phyloP scores from a whole-genome alignment of 2,888 invertebrate genomes.

The Lordiphosa andalusiaca region DNA sequence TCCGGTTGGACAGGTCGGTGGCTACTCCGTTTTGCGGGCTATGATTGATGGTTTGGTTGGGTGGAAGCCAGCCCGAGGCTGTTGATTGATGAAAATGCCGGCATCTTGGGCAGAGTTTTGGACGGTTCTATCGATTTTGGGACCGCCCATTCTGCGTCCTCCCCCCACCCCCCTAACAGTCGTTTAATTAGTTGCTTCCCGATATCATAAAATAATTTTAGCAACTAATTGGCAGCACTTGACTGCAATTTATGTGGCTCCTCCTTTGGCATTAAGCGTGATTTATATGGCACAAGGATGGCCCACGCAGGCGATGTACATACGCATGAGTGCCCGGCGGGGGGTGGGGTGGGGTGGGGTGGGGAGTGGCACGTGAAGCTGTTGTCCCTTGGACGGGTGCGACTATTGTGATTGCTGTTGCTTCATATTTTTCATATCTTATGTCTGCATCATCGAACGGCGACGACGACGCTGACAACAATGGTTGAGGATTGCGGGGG shows the following conservation, averaged over 20 bases:
- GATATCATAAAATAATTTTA: conserved; percentile 69
- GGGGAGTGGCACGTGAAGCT: conserved; percentile 21
- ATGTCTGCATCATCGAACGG: conserved; percentile 69
- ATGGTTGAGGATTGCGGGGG: conserved; percentile 17
- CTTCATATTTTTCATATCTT: conserved; percentile 73
- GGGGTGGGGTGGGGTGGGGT: conserved; percentile 1
- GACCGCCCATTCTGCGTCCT: too few relatives aligned
- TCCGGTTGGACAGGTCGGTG: conserved; percentile 33
- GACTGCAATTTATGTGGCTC: conserved; percentile 63
- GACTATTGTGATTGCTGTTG: conserved; percentile 67
- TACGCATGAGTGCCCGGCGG: conserved; percentile 53
- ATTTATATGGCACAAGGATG: conserved; percentile 45
- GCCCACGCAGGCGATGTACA: conserved; percentile 42
- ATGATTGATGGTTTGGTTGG: conserved; percentile 57
- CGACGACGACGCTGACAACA: conserved; percentile 54
- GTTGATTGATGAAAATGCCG: conserved; percentile 62
- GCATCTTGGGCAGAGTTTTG: background rate
- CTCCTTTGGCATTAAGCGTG: conserved; percentile 55
- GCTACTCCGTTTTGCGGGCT: conserved; percentile 14
- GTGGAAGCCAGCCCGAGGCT: conserved; percentile 15
- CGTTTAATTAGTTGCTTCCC: conserved; percentile 63
- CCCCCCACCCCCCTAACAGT: conserved; percentile 27
- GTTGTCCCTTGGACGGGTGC: conserved; percentile 49
- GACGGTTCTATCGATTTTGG: conserved; percentile 28
- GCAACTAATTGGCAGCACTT: conserved; percentile 72